These are phyloP conservation scores for Acronicta leporina DNA, from an alignment of 2,888 invertebrate genomes.

Conservation along the genomic window DNA sequence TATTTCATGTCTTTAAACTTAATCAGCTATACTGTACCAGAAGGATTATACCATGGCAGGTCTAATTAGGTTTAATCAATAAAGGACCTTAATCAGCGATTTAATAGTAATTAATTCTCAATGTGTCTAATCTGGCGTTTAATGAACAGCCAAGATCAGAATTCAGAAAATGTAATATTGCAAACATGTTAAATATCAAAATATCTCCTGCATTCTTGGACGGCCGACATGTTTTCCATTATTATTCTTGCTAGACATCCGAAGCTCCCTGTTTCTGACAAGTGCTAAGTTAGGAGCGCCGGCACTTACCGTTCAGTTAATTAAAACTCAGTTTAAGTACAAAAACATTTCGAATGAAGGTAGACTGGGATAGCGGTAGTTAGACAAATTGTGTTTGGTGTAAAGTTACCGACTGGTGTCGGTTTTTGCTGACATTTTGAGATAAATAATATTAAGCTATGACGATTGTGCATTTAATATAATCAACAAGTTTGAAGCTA, in stretches of 20 bases:
- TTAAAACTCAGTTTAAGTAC: slow-evolving; percentile 52
- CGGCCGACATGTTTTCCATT: slow-evolving; percentile 34
- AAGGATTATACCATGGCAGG: too few relatives aligned
- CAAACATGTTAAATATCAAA: slow-evolving; percentile 10
- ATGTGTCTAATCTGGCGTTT: slow-evolving; percentile 19
- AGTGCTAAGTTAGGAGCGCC: slow-evolving; percentile 31
- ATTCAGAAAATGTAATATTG: slow-evolving; percentile 25
- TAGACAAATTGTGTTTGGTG: slow-evolving; percentile 44
- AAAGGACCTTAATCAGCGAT: too few relatives aligned
- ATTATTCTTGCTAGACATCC: slow-evolving; percentile 39
- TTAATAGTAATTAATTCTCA: slow-evolving; percentile 35
- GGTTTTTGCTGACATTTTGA: slow-evolving; percentile 13
- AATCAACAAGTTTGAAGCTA: slow-evolving; percentile 32
- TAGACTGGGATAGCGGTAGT: slow-evolving; percentile 27
- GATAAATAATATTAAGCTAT: slow-evolving; percentile 20
- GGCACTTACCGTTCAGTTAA: slow-evolving; percentile 48
- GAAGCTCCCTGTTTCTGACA: slow-evolving; percentile 46
- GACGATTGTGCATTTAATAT: slow-evolving; percentile 6
- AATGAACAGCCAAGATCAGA: slow-evolving; percentile 14
- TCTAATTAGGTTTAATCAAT: too few relatives aligned
- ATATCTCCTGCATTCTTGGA: slow-evolving; percentile 28
- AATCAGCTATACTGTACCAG: too few relatives aligned
- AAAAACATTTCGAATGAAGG: slow-evolving; percentile 48
- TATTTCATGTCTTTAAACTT: slow-evolving; percentile 17
- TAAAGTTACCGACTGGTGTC: slow-evolving; percentile 33